Evolutionary conservation across 2,888 invertebrate genomes (phyloP), one percentile per base, ranked within the genome.

Genomic region (Nomada fabriciana): DNA sequence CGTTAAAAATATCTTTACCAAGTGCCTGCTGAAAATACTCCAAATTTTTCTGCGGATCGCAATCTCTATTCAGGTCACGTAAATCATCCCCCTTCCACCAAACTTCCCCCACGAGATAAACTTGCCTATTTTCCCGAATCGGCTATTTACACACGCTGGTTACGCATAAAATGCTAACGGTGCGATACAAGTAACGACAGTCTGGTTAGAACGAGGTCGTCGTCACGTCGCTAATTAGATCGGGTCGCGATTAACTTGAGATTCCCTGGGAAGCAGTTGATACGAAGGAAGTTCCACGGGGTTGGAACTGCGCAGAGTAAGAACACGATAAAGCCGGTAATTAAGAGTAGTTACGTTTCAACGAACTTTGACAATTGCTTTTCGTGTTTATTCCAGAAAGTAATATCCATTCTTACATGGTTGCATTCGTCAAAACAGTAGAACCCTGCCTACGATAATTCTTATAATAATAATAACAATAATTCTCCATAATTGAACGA

Each of bases 211-310:
- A 36, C 74, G 67, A 57, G 59, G 64, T 72, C 83, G 86, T 80
- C 72, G 67, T 73, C 82, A 70, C 63, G 72, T 86, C 70, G 71
- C 84, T 86, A 81, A 86, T 86, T 86, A 81, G 78, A 78, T 76
- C 68, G 84, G 53, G 68, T 64, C 42, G 73, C 86, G 75, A 86
- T 83, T 86, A 86, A 86, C 77, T 83, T 75, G 63, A 83, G 84
- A 86, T 78, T 79, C 86, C 47, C 65, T 59, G 84, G 86, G 57
- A 82, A 85, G 68, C 69, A 76, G 84, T 82, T 76, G 83, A 83
- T 86, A 63, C 70, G 59, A 25, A 60, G 72, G 65, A 82, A 84
- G 69, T 84, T 77, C 68, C 74, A 61, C 52, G 70, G 55, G 42
- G 50, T 29, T 29, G 50, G 50, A 1, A 50, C 63, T 7, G 13